Percentiles rank a stretch among this genome's conserved stretches.
These are phyloP conservation scores for Lacerta bilineata DNA, from an alignment of 2,797 vertebrate genomes.

Conservation along the genomic window DNA sequence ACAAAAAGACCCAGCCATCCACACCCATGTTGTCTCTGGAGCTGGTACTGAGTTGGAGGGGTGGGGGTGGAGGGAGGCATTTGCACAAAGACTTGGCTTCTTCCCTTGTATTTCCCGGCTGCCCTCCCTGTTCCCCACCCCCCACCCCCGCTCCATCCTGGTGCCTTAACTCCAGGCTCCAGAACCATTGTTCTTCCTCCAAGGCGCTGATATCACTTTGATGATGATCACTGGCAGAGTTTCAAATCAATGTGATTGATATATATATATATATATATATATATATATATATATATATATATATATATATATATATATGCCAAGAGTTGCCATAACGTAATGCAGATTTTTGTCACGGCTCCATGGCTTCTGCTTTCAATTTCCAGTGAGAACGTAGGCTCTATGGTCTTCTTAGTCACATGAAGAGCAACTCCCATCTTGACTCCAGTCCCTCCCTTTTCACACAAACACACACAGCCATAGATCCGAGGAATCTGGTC, in stretches of 20 bases:
- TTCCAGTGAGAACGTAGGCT: conserved; percentile 81
- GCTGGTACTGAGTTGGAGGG: conserved; percentile 7
- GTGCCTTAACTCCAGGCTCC: conserved; percentile 9
- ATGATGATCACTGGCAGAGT: conserved; percentile 88
- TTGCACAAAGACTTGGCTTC: conserved; percentile 71
- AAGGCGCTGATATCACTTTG: conserved; percentile 81
- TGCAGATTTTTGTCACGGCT: conserved; percentile 92
- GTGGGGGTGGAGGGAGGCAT: background rate
- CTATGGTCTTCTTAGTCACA: conserved; percentile 70
- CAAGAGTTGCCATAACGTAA: conserved; percentile 85
- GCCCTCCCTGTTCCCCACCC: too few relatives aligned
- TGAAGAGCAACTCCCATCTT: conserved; percentile 70
- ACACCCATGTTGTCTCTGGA: conserved; percentile 65
- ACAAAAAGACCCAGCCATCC: conserved; percentile 9
- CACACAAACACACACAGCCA: conserved; percentile 62
- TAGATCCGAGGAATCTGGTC: conserved; percentile 78
- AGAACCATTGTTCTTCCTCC: conserved; percentile 73
- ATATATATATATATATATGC: conserved; percentile 50
- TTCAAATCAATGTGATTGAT: conserved; percentile 88
- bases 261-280: conserved; percentile 80
- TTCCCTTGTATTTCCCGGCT: conserved; percentile 36
- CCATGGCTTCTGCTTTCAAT: conserved; percentile 91
- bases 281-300: conserved; percentile 75
- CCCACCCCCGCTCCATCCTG: conserved; percentile 58
- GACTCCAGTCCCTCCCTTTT: conserved; percentile 51